Base-by-base conservation (phyloP, 2,888 invertebrate genomes). In the Anodontia alba region DNA sequence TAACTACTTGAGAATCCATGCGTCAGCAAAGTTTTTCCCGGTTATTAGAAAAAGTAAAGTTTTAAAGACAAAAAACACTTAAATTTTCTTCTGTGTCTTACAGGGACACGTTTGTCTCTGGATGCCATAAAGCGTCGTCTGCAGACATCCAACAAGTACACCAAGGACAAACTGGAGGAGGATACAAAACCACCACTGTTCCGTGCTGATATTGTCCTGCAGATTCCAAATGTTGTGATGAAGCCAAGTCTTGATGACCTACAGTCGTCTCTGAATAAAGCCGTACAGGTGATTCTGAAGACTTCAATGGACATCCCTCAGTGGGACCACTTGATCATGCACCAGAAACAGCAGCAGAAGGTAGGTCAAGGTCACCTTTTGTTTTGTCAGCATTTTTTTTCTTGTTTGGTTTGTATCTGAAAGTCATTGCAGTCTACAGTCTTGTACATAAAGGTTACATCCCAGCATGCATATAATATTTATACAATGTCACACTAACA, bases 261-360 rank as follows among this genome's bases (percentile, higher is more conserved):
- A 33, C 99, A 99, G 94, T 97, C 98, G 76, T 96, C 97, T 17
- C 95, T 99, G 62, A 96, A 97, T 57, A 95, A 96, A 54, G 97
- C 97, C 8, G 98, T 98, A 12, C 97, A 97, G 95, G 96, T 96
- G 87, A 98, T 99, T 85, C 96, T 97, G 0, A 97, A 97, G 26
- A 96, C 98, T 54, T 96, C 98, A 0, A 98, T 97, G 94, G 97
- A 98, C 38, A 97, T 99, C 31, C 97, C 97, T 0, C 98, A 98
- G 93, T 99, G 99, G 99, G 96, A 96, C 7, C 97, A 97, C 69
- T 97, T 97, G 77, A 81, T 91, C 20, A 87, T 93, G 26, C 93
- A 94, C 71, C 94, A 94, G 87, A 90, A 91, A 70, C 93, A 93
- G 75, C 93, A 92, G 74, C 93, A 93, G 81, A 93, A 92, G 92